Evolutionary conservation across 2,113 vertebrate species (phyloP).

Genomic region (Sakesphorus luctuosus): DNA sequence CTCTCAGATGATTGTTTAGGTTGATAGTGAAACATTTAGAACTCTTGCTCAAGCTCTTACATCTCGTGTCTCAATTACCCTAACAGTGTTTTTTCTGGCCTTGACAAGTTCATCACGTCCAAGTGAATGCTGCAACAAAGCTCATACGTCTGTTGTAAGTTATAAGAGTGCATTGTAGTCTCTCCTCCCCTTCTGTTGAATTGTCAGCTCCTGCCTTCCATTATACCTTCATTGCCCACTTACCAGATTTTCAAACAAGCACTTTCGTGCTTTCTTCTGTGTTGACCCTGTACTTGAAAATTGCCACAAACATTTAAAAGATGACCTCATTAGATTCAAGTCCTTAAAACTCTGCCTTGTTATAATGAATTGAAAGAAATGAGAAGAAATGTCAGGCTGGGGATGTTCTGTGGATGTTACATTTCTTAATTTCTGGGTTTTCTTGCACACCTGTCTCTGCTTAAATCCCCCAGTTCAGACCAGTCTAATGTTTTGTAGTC

Average conservation of each 20-base stretch:
- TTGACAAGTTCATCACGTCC: background rate
- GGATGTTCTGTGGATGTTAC: background rate
- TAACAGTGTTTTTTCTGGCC: background rate
- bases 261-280: background rate
- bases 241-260: background rate
- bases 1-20: background rate
- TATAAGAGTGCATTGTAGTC: background rate
- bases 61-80: background rate
- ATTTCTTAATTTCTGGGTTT: background rate
- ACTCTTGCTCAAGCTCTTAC: background rate
- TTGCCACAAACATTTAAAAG: background rate
- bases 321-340: constrained; percentile 1
- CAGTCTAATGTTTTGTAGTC: background rate
- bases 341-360: constrained; percentile 4
- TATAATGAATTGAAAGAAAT: background rate
- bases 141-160: background rate
- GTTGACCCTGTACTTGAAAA: background rate
- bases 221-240: background rate
- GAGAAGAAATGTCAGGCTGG: background rate
- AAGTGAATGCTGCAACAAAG: background rate
- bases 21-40: background rate
- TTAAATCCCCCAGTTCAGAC: background rate
- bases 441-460: background rate
- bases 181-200: background rate
- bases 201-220: background rate